Base-by-base conservation (phyloP, 2,888 invertebrate genomes). In the Calameuta pallipes region DNA sequence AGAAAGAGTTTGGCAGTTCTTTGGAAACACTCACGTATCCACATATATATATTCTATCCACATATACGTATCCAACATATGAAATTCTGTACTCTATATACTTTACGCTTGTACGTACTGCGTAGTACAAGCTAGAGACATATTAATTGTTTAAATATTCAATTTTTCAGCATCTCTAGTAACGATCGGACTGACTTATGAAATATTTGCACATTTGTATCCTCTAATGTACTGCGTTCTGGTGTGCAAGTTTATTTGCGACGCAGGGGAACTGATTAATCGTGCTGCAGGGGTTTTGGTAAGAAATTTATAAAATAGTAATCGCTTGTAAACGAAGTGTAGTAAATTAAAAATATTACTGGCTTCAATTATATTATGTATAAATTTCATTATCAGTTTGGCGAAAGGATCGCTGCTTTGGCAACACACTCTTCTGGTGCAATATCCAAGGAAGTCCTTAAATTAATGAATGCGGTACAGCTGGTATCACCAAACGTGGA, bases 1-100 rank as follows among this genome's bases (percentile, higher is more conserved):
- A 56, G 23, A 56, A 56, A 23, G 56, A 56, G 23, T 56, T 56
- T 56, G 56, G 23, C 56, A 56, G 9, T 56, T 56, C 9, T 23
- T 56, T 56, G 56, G 23, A 56, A 56, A 56, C 56, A 71, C 31
- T 71, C 71, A 71, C 6, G 71, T 71, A 71, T 33, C 71, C 71
- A 1, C 34, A 71, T 33, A 30, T 71, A 13, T 9, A 30, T 71
- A 30, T 9, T 30, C 0, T 3, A 37, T 13, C 12, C 36, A 36
- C 12, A 36, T 36, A 36, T 12, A 12, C 12, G 30, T 71, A n/a
- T 33, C 11, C n/a, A 33, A 15, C 4, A 71, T 11, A 71, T 30
- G 30, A 31, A 9, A 30, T 4, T 71, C 34, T 15, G 11, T 33
- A 30, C 11, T n/a, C 11, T 30, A 30, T 23, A 6, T 4, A 9